Conservation (phyloP, 1,140 invertebrate genomes). For the Rhopalosiphum padi region DNA sequence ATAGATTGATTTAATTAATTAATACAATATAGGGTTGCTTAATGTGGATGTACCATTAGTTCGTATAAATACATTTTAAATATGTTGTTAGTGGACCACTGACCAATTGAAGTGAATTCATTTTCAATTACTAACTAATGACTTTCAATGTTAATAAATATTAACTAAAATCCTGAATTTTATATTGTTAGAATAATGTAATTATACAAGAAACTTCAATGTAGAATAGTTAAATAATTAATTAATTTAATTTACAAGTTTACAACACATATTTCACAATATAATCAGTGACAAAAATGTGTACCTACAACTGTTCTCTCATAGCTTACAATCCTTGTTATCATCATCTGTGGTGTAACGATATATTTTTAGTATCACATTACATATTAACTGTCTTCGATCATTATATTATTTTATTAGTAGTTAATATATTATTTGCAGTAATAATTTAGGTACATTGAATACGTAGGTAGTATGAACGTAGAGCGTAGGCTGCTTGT, state of each 20-base stretch:
- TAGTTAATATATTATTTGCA: background rate
- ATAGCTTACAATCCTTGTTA: background rate
- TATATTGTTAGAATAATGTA: background rate
- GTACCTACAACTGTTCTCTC: too few species aligned
- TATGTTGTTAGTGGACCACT: background rate
- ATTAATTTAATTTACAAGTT: background rate
- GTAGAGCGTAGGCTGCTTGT: background rate
- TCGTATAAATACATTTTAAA: background rate
- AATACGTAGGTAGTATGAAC: background rate
- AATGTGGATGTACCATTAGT: background rate
- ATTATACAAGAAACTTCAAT: background rate
- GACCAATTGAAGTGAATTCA: background rate
- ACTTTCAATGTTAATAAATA: background rate
- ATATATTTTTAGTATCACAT: background rate
- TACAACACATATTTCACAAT: background rate
- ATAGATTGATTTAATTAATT: background rate
- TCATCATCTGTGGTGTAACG: background rate
- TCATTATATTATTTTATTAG: background rate
- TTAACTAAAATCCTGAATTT: background rate
- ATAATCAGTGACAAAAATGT: background rate
- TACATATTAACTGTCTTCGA: background rate
- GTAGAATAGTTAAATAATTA: background rate
- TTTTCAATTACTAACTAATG: background rate
- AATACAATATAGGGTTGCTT: background rate
- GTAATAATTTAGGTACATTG: background rate